Percentiles rank a stretch among this genome's conserved stretches.
Evolutionary conservation across 1,140 invertebrate species (phyloP).

Genomic region (Prorops nasuta): DNA sequence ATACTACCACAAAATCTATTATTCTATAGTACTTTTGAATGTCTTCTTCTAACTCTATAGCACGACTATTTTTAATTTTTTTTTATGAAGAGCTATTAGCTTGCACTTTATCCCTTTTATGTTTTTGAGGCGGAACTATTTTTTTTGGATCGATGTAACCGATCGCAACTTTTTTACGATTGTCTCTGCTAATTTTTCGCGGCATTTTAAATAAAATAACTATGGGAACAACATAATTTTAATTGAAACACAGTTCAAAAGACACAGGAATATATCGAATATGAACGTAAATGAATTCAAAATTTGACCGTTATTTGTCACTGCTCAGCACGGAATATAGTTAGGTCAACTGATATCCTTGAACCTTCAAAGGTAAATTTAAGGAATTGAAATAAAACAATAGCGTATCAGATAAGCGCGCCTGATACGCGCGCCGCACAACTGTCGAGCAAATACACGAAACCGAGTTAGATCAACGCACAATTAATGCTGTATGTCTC

Average conservation of each 20-base stretch:
- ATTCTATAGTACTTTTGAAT: conserved; percentile 21
- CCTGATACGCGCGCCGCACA: background rate
- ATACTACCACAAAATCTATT: conserved; percentile 19
- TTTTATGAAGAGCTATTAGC: conserved; percentile 18
- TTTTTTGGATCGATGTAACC: conserved; percentile 16
- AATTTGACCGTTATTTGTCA: background rate
- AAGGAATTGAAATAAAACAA: background rate
- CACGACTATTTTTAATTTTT: conserved; percentile 14
- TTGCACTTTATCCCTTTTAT: conserved; percentile 7
- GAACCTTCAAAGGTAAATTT: background rate
- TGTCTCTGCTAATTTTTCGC: conserved; percentile 11
- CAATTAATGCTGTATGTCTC: conserved; percentile 2
- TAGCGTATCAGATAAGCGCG: background rate
- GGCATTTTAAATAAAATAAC: too few species aligned
- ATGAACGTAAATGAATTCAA: background rate
- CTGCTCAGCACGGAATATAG: too few species aligned
- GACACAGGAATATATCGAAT: conserved; percentile 4
- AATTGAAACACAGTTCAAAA: conserved; percentile 7
- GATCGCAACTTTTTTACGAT: conserved; percentile 14
- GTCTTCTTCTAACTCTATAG: conserved; percentile 8
- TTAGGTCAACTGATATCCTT: too few species aligned
- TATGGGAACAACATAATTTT: conserved; percentile 3
- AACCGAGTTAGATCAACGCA: background rate
- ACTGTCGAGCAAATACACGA: background rate
- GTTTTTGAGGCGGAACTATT: conserved; percentile 14